phyloP scores from a whole-genome alignment of 2,888 invertebrate genomes.

The Scaptomyza caliginosa region DNA sequence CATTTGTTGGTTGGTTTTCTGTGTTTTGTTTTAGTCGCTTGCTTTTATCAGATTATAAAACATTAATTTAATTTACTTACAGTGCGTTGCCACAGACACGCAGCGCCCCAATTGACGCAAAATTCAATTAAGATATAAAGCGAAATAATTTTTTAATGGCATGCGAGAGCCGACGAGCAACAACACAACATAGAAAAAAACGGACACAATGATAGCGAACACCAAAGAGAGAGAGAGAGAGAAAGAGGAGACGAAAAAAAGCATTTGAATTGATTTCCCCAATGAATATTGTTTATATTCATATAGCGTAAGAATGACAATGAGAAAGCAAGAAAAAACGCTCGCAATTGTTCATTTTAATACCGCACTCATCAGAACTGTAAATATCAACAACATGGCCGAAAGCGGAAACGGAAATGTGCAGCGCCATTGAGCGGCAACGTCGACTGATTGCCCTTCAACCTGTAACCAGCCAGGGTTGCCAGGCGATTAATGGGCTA shows the following conservation, averaged over 20 bases:
- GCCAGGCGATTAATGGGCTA: constrained; percentile 13
- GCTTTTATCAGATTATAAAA: constrained; percentile 72
- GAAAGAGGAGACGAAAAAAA: neutral
- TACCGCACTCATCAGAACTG: constrained; percentile 41
- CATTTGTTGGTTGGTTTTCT: neutral
- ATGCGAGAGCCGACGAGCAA: constrained; percentile 8
- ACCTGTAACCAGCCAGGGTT: neutral
- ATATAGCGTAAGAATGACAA: constrained; percentile 1
- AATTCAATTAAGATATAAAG: constrained; percentile 77
- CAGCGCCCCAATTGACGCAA: constrained; percentile 62
- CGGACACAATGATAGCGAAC: too few species aligned
- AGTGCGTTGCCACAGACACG: constrained; percentile 52
- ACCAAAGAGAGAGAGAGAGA: neutral
- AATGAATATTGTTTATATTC: constrained; percentile 44
- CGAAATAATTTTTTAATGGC: constrained; percentile 77
- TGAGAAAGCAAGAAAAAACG: neutral
- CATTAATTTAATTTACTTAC: constrained; percentile 71
- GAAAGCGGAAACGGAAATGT: constrained; percentile 67
- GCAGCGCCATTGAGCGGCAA: constrained; percentile 28
- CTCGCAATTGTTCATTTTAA: constrained; percentile 24
- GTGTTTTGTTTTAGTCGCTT: constrained; percentile 48
- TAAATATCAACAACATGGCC: constrained; percentile 53
- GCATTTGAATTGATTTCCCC: constrained; percentile 73
- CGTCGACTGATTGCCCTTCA: constrained; percentile 24
- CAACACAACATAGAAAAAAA: neutral